A percentile compares a stretch with the other conserved stretches of the same genome.
Conservation (phyloP, 1,140 invertebrate species). For the Drosophila busckii region DNA sequence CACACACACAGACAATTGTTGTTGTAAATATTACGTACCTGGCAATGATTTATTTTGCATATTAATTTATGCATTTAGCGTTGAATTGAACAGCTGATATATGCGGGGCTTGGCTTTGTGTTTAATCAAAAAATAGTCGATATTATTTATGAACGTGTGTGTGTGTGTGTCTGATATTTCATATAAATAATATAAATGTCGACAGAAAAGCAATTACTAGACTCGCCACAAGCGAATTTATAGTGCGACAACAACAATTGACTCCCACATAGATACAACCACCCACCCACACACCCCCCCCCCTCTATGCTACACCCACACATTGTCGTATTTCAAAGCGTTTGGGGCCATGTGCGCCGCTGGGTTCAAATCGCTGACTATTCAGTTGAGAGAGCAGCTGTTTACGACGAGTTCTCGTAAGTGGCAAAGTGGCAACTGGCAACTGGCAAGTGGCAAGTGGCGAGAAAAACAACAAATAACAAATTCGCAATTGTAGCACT, state of each 20-base stretch:
- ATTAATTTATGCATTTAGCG: constrained; percentile 29
- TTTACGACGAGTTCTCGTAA: constrained; percentile 11
- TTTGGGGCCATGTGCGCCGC: no score
- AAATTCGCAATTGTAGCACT: constrained; percentile 43
- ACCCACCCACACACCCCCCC: no score
- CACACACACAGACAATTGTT: no score
- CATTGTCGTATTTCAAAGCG: background rate
- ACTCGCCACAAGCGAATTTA: constrained; percentile 39
- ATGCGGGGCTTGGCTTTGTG: constrained; percentile 6
- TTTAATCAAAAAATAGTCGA: constrained; percentile 17
- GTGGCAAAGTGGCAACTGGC: constrained; percentile 11
- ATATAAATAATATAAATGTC: constrained; percentile 71
- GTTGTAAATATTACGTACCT: no score
- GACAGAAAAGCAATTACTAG: constrained; percentile 50
- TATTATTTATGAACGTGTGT: constrained; percentile 31
- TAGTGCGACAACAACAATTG: constrained; percentile 13
- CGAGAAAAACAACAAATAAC: constrained; percentile 11
- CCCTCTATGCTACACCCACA: constrained; percentile 2
- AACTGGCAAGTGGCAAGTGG: background rate
- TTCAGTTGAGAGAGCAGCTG: background rate
- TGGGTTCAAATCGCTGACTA: no score
- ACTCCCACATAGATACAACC: no score
- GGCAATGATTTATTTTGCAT: no score
- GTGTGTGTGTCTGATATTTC: constrained; percentile 53
- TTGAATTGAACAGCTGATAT: constrained; percentile 18